Percentiles rank a stretch among this genome's conserved stretches.
Evolutionary conservation across 2,888 invertebrate genomes (phyloP).

Genomic region (Phlogophora meticulosa): DNA sequence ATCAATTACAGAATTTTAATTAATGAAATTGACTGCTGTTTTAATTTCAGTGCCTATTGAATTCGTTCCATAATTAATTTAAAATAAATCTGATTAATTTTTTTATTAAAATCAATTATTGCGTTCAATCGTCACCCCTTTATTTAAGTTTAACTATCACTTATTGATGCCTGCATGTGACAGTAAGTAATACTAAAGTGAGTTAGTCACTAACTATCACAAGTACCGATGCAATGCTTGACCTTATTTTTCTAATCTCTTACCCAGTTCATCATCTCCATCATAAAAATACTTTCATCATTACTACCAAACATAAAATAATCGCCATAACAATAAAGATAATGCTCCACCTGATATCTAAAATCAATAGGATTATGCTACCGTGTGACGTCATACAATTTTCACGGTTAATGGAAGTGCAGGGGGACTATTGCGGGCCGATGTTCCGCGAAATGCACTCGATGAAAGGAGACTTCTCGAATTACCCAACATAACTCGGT

Average conservation of each 20-base stretch:
- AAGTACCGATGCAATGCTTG: neutral
- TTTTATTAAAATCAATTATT: constrained; percentile 2
- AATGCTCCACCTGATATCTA: constrained; percentile 26
- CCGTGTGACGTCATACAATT: constrained; percentile 69
- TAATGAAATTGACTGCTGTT: constrained; percentile 46
- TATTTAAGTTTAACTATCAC: neutral
- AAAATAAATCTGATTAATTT: neutral
- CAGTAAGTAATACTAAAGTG: no score
- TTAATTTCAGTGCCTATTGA: constrained; percentile 34
- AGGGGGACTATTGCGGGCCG: constrained; percentile 71
- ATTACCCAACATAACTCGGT: constrained; percentile 76
- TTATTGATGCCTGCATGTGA: no score
- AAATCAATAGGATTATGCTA: constrained; percentile 57
- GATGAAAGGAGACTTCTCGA: constrained; percentile 76
- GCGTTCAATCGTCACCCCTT: neutral
- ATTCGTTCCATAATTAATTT: constrained; percentile 26
- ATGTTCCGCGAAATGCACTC: constrained; percentile 75
- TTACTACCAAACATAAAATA: constrained; percentile 36
- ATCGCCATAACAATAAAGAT: constrained; percentile 36
- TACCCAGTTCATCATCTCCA: constrained; percentile 17
- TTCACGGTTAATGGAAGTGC: constrained; percentile 76
- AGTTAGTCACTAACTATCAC: neutral
- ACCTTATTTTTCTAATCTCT: constrained; percentile 29
- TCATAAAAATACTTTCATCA: constrained; percentile 37
- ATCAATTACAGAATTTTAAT: constrained; percentile 57